Conservation (phyloP, 1,140 invertebrate genomes). For the Brevipalpus yothersi region DNA sequence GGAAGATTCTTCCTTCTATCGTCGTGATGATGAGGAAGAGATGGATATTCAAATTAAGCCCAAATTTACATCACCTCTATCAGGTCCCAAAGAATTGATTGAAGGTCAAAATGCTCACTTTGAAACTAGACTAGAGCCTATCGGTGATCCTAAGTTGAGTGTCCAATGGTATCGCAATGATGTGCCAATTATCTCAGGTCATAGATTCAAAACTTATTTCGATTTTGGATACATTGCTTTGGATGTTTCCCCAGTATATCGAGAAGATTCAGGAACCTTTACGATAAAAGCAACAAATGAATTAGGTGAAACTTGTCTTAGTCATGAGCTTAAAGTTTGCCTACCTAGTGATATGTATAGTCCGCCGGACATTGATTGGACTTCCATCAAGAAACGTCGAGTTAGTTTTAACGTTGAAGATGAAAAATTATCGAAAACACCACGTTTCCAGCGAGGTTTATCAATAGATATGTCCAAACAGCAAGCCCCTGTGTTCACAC, state of each 20-base stretch:
- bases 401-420: conserved; percentile 42
- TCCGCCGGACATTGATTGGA: conserved; percentile 32
- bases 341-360: background rate
- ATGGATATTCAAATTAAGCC: conserved; percentile 46
- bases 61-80: conserved; percentile 56
- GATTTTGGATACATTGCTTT: conserved; percentile 31
- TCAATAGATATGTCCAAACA: background rate
- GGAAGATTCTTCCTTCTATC: background rate
- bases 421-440: background rate
- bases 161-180: conserved; percentile 79
- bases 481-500: conserved; percentile 27
- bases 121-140: conserved; percentile 44
- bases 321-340: background rate
- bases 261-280: conserved; percentile 24
- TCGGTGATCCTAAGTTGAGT: conserved; percentile 62
- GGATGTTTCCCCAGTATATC: conserved; percentile 27
- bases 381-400: conserved; percentile 58
- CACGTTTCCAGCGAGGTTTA: background rate
- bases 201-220: conserved; percentile 28
- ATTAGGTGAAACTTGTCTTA: conserved; percentile 19
- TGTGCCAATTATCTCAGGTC: conserved; percentile 25
- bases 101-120: conserved; percentile 64
- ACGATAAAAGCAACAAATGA: conserved; percentile 22
- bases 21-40: conserved; percentile 30
- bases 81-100: conserved; percentile 68